A percentile compares a stretch with the other conserved stretches of the same genome.
These are phyloP conservation scores for Dugesia japonica DNA, from an alignment of 2,888 invertebrate species.

Conservation along the genomic window DNA sequence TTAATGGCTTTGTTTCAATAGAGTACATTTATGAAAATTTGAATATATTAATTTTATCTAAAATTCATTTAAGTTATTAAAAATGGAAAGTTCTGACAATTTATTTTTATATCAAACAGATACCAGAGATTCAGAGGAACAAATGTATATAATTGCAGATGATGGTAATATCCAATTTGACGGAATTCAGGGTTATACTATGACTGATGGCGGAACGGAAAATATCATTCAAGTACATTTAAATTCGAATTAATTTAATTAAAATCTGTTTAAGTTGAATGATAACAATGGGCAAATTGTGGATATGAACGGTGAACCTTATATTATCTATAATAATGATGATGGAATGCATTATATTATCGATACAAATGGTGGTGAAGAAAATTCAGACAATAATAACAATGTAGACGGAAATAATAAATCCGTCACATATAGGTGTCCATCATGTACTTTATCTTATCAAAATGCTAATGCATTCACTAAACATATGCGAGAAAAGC, in stretches of 20 bases:
- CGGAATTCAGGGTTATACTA: not conserved
- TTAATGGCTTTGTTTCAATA: constrained; percentile 14
- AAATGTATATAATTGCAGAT: not conserved
- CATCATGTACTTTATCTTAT: constrained; percentile 14
- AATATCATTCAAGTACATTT: not conserved
- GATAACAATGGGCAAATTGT: not conserved
- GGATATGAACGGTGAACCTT: not conserved
- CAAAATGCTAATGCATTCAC: constrained; percentile 34
- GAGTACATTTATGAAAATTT: not conserved
- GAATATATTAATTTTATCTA: not conserved
- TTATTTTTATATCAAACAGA: constrained; percentile 8
- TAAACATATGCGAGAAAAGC: constrained; percentile 31
- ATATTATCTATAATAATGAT: not conserved
- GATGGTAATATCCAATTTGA: not conserved
- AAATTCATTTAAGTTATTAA: not conserved
- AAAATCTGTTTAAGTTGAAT: not conserved
- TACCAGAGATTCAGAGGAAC: not conserved
- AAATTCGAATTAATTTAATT: not conserved
- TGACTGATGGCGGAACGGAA: not conserved
- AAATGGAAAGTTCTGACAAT: not conserved
- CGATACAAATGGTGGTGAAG: not conserved
- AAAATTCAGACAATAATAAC: not conserved
- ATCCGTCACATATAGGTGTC: not conserved
- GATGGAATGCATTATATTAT: not conserved
- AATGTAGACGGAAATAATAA: not conserved